Evolutionary conservation across 2,113 vertebrate genomes (phyloP), one percentile per base, ranked within the genome.

Genomic region (Odontophorus gujanensis): DNA sequence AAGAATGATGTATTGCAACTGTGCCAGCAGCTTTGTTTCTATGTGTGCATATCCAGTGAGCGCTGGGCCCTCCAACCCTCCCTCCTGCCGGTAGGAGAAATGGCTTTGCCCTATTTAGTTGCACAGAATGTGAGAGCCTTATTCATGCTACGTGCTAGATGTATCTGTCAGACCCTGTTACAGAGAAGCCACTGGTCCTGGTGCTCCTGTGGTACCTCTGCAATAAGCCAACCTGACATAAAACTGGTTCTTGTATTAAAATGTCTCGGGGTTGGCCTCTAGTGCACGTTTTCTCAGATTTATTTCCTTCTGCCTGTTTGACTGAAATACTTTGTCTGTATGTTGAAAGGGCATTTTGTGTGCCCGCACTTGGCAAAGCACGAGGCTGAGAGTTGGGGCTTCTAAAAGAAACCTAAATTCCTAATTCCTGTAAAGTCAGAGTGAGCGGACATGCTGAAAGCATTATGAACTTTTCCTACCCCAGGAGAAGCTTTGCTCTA

Each of bases 401-500:
- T 91, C 90, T 96, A 83, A 94, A 96, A 34, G 76, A 88, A 75
- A 42, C 87, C 45, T 69, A 97, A 95, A 88, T 77, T 93, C 69
- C 38, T 81, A 48, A 74, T 65, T 71, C 75, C 93, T 95, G 92
- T 95, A 73, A 93, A 85, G 94, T 96, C 89, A 89, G 92, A 96
- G 94, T 91, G 91, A 92, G 96, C 81, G 93, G 85, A 85, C 11
- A 7, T 92, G 91, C 72, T 92, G 83, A 94, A 85, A 92, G 66
- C 80, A 92, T 90, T 94, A 89, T 88, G 67, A 97, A 94, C 87
- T 96, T 96, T 94, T 96, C 94, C 89, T 96, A 68, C 81, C 77
- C 81, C 61, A 92, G 97, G 97, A 97, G 97, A 98, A 98, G 97
- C 97, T 97, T 98, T 96, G 97, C 93, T 87, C 95, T 97, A 95